Evolutionary conservation across 2,797 vertebrate species (phyloP), one percentile per base, ranked within the genome.

Genomic region (Parotocinclus haroldoi): DNA sequence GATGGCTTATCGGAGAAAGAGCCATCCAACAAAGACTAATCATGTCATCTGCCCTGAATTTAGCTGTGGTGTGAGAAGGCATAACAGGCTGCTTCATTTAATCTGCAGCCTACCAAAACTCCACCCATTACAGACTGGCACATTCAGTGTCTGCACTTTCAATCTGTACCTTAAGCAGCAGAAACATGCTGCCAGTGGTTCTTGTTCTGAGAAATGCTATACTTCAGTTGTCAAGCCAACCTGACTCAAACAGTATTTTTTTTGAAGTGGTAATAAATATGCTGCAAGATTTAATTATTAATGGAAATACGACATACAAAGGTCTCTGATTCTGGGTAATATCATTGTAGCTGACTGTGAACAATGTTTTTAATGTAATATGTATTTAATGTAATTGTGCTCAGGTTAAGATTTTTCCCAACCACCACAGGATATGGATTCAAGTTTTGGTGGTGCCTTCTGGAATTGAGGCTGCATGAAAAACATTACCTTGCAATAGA

Each of bases 51-150:
- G 80, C 82, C 81, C 83, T 80, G 76, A 80, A 82, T 89, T 86
- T 86, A 86, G 82, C 82, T 80, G 57, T 72, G 79, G 79, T 84
- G 83, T 83, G 84, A 84, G 83, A 88, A 83, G 82, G 81, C 81
- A 82, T 86, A 87, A 76, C 66, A 85, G 85, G 87, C 84, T 81
- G 82, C 80, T 86, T 87, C 85, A 86, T 89, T 88, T 86, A 87
- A 88, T 86, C 85, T 85, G 68, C 83, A 84, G 82, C 80, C 83
- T 87, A 82, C 84, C 79, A 85, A 78, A 78, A 73, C 76, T 58
- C 76, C 82, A 83, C 74, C 74, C 71, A 71, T 83, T 79, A 73
- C 78, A 82, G 80, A 77, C 78, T 82, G 78, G 83, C 85, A 84
- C 82, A 84, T 81, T 84, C 79, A 78, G 79, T 78, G 81, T 80